Base-by-base conservation (phyloP, 2,113 vertebrate species). In the Aegotheles bennettii region DNA sequence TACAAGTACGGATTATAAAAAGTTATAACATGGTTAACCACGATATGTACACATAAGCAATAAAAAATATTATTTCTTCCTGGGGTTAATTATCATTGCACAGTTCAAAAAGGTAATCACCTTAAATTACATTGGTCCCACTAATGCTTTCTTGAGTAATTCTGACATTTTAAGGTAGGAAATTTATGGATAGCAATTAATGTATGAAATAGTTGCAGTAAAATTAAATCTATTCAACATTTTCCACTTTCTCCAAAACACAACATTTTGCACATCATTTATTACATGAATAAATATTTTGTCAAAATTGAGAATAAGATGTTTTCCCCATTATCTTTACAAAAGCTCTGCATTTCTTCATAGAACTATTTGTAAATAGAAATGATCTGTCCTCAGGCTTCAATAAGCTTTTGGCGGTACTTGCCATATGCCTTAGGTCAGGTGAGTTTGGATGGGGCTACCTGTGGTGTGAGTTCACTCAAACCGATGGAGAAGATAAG, bases 1-100 rank as follows among this genome's bases (percentile, higher is more conserved):
- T 45, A 31, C 13, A 60, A 75, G 40, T 54, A 68, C 2, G 0
- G 69, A 94, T 71, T 91, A 78, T 67, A 68, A 93, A 79, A 94
- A 90, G 31, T 74, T 61, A 40, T 74, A 84, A 86, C 36, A 67
- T 1, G 4, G 42, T 50, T 45, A 92, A 83, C 23, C 40, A 77
- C 50, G 25, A 83, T 93, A 76, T 60, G 85, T 83, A 93, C 74
- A 84, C 68, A 93, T 42, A 90, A 77, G 89, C 76, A 92, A 78
- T 43, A 84, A 89, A 95, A 94, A 89, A 28, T 36, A 78, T 38
- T 82, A 60, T 84, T 94, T 94, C 84, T 95, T 92, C 93, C 91
- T 84, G 65, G 36, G 47, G 56, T 95, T 94, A 94, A 87, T 94
- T 92, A 89, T 54, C 56, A 91, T 71, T 84, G 59, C 35, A 86